These are phyloP conservation scores for Trypoxylon attenuatum DNA, from an alignment of 2,888 invertebrate genomes.

Conservation along the genomic window DNA sequence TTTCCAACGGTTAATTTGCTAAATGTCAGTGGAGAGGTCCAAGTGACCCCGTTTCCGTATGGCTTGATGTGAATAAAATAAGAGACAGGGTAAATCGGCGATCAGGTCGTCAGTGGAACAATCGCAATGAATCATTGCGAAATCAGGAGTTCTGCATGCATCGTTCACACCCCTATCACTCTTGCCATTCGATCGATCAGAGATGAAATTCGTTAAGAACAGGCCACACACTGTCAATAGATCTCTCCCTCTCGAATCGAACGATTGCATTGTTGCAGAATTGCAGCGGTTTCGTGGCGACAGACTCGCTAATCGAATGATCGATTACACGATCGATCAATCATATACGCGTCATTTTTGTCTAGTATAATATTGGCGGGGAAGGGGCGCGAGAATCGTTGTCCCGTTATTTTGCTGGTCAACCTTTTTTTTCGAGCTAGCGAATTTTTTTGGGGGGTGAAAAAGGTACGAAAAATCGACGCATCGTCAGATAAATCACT, in stretches of 20 bases:
- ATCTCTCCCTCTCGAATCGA: slow-evolving; percentile 30
- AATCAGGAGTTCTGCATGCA: too few relatives aligned
- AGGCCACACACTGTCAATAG: too few relatives aligned
- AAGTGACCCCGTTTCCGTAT: too few relatives aligned
- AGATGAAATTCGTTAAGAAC: slow-evolving; percentile 38
- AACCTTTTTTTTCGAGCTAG: slow-evolving; percentile 18
- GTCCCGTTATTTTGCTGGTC: neutral
- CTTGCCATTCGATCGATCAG: too few relatives aligned
- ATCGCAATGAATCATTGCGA: too few relatives aligned
- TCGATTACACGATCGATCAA: slow-evolving; percentile 50
- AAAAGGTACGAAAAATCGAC: neutral
- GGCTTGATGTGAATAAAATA: too few relatives aligned
- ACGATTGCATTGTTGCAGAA: slow-evolving; percentile 30
- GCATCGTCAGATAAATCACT: neutral
- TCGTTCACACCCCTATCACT: too few relatives aligned
- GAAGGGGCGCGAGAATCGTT: too few relatives aligned
- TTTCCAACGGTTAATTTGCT: too few relatives aligned
- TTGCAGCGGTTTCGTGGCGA: neutral
- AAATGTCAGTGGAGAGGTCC: too few relatives aligned
- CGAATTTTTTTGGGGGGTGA: neutral
- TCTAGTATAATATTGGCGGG: slow-evolving; percentile 11
- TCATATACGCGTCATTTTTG: slow-evolving; percentile 29
- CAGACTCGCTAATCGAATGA: slow-evolving; percentile 34
- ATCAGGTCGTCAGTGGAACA: too few relatives aligned
- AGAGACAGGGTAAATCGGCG: too few relatives aligned